Base-by-base conservation (phyloP, 2,888 invertebrate species). In the Tetheella fluctuosa region DNA sequence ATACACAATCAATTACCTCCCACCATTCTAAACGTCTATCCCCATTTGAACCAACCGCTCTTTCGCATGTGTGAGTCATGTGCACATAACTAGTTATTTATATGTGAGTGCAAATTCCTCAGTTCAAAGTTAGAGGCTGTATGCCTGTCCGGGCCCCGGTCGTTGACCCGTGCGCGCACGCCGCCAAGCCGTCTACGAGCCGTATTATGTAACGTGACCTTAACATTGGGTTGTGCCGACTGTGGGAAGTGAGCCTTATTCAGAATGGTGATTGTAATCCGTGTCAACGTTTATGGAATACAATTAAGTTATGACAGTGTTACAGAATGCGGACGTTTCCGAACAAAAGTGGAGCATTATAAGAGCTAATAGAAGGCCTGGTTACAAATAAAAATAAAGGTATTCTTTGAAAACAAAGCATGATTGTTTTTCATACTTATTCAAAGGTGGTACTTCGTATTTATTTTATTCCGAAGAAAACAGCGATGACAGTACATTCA, bases 181-280 rank as follows among this genome's bases (percentile, higher is more conserved):
- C 87, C 91, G 92, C 93, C 92, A 91, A 84, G 92, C 92, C 89
- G 92, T 93, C 92, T 93, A 89, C 90, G 77, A 77, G 64, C 67
- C 67, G 70, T 62, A 77, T 90, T 90, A 90, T 86, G 84, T 89
- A 90, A 91, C 76, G 70, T 80, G 90, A 89, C 92, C 92, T 92
- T 91, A 91, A 89, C 90, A 88, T 88, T 90, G 84, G 84, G 48
- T 48, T 17, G 48, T 48, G 48, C 48, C 48, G 48, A 78, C 76
- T 77, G 80, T 79, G 80, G 74, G 76, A 76, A 74, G 64, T 70
- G 63, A 64, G 68, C 74, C 78, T 77, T 78, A 80, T 77, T 74
- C 70, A 71, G 57, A 64, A 58, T 64, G 63, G 56, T 59, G 55
- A 59, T 61, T 59, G 64, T 59, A 30, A 53, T 59, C 62, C 59